Conservation (phyloP, 1,140 invertebrate genomes). For the Macrocentrus cingulum region DNA sequence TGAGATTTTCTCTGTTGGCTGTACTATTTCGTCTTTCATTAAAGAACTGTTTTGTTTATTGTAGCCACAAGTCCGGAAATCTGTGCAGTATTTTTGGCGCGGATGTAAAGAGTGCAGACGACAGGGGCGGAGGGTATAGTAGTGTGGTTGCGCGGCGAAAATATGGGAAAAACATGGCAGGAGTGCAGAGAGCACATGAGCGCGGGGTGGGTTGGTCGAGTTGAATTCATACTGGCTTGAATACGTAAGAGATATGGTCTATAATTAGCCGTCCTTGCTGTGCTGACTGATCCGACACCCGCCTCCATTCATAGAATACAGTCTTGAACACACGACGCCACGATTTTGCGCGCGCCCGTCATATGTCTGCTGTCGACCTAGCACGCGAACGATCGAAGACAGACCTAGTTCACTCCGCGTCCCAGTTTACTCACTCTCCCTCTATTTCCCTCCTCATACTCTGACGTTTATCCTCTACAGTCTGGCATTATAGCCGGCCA, state of each 20-base stretch:
- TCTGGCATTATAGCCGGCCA: too few relatives aligned
- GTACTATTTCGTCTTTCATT: too few relatives aligned
- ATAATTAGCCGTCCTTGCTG: constrained; percentile 56
- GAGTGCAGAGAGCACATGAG: background rate
- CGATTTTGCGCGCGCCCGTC: constrained; percentile 20
- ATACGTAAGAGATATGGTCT: constrained; percentile 37
- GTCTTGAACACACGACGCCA: constrained; percentile 21
- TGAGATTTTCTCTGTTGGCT: too few relatives aligned
- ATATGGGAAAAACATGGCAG: background rate
- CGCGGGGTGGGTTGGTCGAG: background rate
- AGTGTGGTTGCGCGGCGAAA: too few relatives aligned
- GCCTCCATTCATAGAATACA: constrained; percentile 52
- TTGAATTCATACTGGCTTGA: constrained; percentile 11
- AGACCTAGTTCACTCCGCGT: constrained; percentile 19
- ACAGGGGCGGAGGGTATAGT: background rate
- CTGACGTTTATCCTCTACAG: background rate
- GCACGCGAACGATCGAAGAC: constrained; percentile 15
- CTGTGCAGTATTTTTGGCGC: constrained; percentile 4
- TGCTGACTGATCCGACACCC: constrained; percentile 42
- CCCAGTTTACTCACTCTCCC: constrained; percentile 7
- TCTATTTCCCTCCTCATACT: constrained; percentile 13
- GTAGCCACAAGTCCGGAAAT: too few relatives aligned
- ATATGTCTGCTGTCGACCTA: constrained; percentile 15
- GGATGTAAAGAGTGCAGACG: background rate
- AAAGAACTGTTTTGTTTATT: too few relatives aligned